Evolutionary conservation across 2,888 invertebrate genomes (phyloP).

Genomic region (Noctua janthina): DNA sequence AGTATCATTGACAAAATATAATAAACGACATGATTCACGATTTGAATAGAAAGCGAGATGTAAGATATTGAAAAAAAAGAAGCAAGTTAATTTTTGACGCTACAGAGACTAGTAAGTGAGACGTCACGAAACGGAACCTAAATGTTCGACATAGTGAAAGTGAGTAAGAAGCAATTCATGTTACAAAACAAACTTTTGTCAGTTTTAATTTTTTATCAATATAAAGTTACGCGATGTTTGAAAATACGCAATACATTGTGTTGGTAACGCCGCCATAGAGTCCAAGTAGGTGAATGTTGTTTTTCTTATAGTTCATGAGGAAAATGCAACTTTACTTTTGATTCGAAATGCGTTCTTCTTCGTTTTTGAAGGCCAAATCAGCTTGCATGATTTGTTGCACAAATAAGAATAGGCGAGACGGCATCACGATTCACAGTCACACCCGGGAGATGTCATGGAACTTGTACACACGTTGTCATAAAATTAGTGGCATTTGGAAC

Average conservation of each 20-base stretch:
- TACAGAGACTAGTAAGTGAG: slow-evolving; percentile 71
- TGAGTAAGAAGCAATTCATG: slow-evolving; percentile 81
- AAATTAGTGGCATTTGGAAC: slow-evolving; percentile 29
- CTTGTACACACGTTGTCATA: slow-evolving; percentile 34
- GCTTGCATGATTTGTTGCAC: slow-evolving; percentile 81
- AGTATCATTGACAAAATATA: slow-evolving; percentile 65
- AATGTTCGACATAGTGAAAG: slow-evolving; percentile 85
- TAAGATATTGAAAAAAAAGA: slow-evolving; percentile 70
- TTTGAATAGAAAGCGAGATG: slow-evolving; percentile 81
- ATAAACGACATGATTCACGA: slow-evolving; percentile 71
- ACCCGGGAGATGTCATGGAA: slow-evolving; percentile 40
- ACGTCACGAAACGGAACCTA: slow-evolving; percentile 84
- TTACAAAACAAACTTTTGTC: slow-evolving; percentile 77
- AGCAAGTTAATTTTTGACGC: slow-evolving; percentile 76
- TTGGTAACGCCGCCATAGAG: slow-evolving; percentile 24
- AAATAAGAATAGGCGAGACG: slow-evolving; percentile 72
- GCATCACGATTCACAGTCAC: slow-evolving; percentile 77
- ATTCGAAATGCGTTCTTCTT: slow-evolving; percentile 80
- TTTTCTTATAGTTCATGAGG: slow-evolving; percentile 54
- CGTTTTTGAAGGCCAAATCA: slow-evolving; percentile 79
- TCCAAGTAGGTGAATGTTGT: slow-evolving; percentile 17
- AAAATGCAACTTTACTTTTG: slow-evolving; percentile 78
- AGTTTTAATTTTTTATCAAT: slow-evolving; percentile 67
- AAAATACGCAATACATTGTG: slow-evolving; percentile 57
- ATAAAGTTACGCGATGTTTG: slow-evolving; percentile 57